A percentile compares a stretch with the other conserved stretches of the same genome.
Evolutionary conservation across 2,113 vertebrate species (phyloP).

Genomic region (Brachyhypopomus occidentalis): DNA sequence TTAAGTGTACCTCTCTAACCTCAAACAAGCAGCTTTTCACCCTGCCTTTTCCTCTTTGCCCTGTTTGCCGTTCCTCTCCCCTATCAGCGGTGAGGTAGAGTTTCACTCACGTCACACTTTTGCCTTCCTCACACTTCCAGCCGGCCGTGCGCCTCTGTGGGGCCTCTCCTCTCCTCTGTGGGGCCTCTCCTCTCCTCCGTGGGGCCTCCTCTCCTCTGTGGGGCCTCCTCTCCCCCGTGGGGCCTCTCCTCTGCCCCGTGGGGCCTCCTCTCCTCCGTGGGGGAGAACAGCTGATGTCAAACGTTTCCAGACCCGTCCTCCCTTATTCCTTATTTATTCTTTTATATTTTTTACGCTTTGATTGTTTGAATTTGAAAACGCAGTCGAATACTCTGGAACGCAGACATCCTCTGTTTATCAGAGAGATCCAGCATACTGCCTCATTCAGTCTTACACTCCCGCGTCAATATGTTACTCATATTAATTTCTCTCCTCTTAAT

Average conservation of each 20-base stretch:
- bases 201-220: not conserved
- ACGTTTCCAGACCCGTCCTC: not conserved
- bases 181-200: not conserved
- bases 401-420: not conserved
- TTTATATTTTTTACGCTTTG: not conserved
- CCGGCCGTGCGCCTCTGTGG: not conserved
- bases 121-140: not conserved
- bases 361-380: not conserved
- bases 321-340: not conserved
- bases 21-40: constrained; percentile 53
- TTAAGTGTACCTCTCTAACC: constrained; percentile 44
- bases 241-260: not conserved
- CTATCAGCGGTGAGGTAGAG: constrained; percentile 26
- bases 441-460: not conserved
- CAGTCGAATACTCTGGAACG: not conserved
- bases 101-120: constrained; percentile 33
- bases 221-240: not conserved
- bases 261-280: too few relatives aligned
- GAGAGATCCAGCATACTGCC: not conserved
- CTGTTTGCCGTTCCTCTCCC: too few relatives aligned
- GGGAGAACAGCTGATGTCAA: not conserved
- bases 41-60: constrained; percentile 7
- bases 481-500: constrained; percentile 33
- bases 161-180: not conserved
- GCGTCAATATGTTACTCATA: too few relatives aligned